These are phyloP conservation scores for Synergus itoensis DNA, from an alignment of 2,888 invertebrate species.

Conservation along the genomic window DNA sequence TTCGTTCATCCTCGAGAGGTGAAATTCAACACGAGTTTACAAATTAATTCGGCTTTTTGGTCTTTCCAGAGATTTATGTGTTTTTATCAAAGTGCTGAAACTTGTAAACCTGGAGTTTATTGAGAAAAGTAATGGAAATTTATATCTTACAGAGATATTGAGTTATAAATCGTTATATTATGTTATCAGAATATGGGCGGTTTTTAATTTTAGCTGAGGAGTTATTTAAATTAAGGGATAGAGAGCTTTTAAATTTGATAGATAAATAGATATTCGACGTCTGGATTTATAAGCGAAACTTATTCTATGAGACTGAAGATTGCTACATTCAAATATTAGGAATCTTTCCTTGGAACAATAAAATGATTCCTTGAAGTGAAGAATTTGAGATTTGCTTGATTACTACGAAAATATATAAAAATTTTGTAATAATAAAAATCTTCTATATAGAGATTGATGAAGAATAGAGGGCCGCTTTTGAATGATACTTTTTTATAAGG, in stretches of 20 bases:
- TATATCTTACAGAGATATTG: slow-evolving; percentile 12
- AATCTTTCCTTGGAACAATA: neutral
- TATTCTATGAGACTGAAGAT: no score
- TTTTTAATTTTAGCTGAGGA: neutral
- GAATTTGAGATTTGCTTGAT: neutral
- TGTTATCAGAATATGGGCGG: neutral
- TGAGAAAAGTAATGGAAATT: slow-evolving; percentile 26
- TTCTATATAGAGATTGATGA: neutral
- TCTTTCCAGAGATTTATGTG: slow-evolving; percentile 33
- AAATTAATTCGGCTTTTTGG: slow-evolving; percentile 30
- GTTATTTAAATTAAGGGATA: neutral
- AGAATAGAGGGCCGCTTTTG: neutral
- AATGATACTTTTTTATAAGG: neutral
- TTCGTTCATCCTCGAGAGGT: slow-evolving; percentile 30
- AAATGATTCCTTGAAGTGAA: neutral
- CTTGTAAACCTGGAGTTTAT: slow-evolving; percentile 32
- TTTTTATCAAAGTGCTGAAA: slow-evolving; percentile 40
- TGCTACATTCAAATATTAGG: no score
- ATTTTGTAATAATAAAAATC: neutral
- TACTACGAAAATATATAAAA: neutral
- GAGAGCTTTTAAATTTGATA: neutral
- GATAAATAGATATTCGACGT: no score
- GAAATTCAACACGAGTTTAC: slow-evolving; percentile 1
- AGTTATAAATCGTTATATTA: slow-evolving; percentile 22
- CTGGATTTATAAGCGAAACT: no score